Evolutionary conservation across 2,113 vertebrate genomes (phyloP), one percentile per base, ranked within the genome.

Genomic region (Pedetes capensis): DNA sequence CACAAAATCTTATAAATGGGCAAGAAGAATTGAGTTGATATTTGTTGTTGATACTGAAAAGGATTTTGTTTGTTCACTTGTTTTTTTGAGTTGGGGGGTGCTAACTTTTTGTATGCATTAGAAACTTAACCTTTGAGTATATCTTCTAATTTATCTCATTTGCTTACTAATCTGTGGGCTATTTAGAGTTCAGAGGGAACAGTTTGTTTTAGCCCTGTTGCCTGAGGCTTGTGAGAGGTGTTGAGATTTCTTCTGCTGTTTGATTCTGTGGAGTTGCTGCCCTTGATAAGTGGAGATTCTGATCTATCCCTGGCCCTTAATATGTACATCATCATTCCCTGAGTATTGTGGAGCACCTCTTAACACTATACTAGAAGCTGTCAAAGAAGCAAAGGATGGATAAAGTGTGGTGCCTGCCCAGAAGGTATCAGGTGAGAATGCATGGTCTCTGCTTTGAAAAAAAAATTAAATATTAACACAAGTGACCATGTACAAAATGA

Each of bases 1-100:
- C 37, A 34, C 34, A 82, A 37, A 84, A 64, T 88, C 71, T 96
- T 96, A 78, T 20, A 97, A 96, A 91, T 74, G 61, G 86, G 25
- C 42, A 66, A 94, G 95, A 83, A 13, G 61, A 96, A 96, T 90
- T 91, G 49, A 89, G 51, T 51, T 83, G 94, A 64, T 80, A 17
- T 89, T 51, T 71, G 61, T 80, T 85, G 44, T 59, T 82, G 34
- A 63, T 47, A 47, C n/a, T 29, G 44, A n/a, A 49, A 85, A 95
- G n/a, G 37, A 74, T 47, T 74, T 94, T 76, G 9, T 81, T 81
- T 87, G 59, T 57, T 75, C 76, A 11, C 32, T 86, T 23, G 47
- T 37, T 47, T 23, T 53, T n/a, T 55, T 1, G 20, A 8, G 23
- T 14, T 4, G 8, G 42, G 61, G 1, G 12, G 2, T 55, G 27